Evolutionary conservation across 2,797 vertebrate species (phyloP), one percentile per base, ranked within the genome.

Genomic region (Onychomys torridus): DNA sequence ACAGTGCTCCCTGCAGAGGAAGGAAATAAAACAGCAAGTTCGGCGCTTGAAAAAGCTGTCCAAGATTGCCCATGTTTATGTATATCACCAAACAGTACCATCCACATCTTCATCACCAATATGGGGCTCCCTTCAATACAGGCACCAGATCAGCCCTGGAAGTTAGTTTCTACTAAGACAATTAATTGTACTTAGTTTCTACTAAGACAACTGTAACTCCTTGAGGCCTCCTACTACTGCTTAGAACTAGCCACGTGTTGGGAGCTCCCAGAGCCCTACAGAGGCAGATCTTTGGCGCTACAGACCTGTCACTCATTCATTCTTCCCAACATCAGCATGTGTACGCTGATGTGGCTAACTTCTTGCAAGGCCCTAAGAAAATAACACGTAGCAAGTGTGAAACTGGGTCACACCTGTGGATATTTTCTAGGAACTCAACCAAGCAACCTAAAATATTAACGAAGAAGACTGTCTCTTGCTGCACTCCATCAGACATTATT

Each of bases 121-220:
- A 16, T 34, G 61, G 10, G 57, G 34, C 23, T 19, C 34, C 78
- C 49, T 43, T 27, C 34, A 59, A 49, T 25, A 34, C 17, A 8
- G 34, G 40, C 96, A 40, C 55, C 29, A 83, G 76, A 86, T 81
- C 76, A 67, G 55, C 67, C 49, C 65, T 46, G 2, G 14, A 49
- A 84, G 73, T 65, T 76, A 16, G n/a, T 90, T 85, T 87, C 95
- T 93, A 91, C 32, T 67, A 88, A 91, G 93, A 82, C 73, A 55
- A 46, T 43, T 89, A 55, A 46, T 43, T 89, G 59, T 89, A 84
- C 49, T 63, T 76, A 16, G n/a, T 90, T 85, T 87, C 95, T 93
- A 91, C 32, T 69, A 88, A 92, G 93, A 82, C 67, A 49, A 46
- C 57, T 89, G 65, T 89, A 85, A 49, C 59, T 87, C 32, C n/a